These are phyloP conservation scores for Pipistrellus pygmaeus DNA, from an alignment of 2,797 vertebrate species.

Conservation along the genomic window DNA sequence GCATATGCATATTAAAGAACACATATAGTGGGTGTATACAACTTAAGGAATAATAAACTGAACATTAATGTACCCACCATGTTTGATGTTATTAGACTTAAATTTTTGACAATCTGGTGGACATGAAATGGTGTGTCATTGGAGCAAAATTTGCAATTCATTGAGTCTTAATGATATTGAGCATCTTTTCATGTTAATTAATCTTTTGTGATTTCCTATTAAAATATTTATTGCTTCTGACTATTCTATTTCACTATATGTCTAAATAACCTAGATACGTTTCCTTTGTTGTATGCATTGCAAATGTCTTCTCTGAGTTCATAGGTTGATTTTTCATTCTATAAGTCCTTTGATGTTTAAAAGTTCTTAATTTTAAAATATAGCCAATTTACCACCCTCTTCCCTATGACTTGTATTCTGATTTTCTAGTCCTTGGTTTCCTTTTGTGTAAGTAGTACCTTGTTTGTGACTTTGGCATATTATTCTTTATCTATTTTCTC, in stretches of 20 bases:
- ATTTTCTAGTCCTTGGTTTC: conserved; percentile 55
- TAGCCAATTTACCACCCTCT: background rate
- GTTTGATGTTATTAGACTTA: conserved; percentile 35
- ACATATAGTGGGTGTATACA: background rate
- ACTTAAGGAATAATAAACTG: conserved; percentile 27
- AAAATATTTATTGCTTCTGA: conserved; percentile 54
- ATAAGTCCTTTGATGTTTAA: conserved; percentile 28
- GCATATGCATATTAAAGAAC: background rate
- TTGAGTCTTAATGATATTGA: conserved; percentile 59
- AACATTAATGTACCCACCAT: background rate
- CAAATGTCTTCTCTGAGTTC: conserved; percentile 32
- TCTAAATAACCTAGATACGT: background rate
- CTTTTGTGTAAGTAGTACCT: background rate
- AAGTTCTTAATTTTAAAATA: conserved; percentile 46
- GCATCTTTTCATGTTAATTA: conserved; percentile 76
- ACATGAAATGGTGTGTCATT: conserved; percentile 45
- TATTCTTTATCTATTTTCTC: background rate
- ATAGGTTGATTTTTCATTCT: conserved; percentile 32
- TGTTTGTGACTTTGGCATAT: background rate
- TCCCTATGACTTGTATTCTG: background rate
- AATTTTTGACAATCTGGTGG: conserved; percentile 26
- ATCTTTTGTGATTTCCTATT: conserved; percentile 39
- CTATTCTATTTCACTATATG: conserved; percentile 24
- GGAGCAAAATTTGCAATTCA: conserved; percentile 73
- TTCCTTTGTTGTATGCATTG: conserved; percentile 36